Evolutionary conservation across 2,113 vertebrate genomes (phyloP).

Genomic region (Siniperca knerii): DNA sequence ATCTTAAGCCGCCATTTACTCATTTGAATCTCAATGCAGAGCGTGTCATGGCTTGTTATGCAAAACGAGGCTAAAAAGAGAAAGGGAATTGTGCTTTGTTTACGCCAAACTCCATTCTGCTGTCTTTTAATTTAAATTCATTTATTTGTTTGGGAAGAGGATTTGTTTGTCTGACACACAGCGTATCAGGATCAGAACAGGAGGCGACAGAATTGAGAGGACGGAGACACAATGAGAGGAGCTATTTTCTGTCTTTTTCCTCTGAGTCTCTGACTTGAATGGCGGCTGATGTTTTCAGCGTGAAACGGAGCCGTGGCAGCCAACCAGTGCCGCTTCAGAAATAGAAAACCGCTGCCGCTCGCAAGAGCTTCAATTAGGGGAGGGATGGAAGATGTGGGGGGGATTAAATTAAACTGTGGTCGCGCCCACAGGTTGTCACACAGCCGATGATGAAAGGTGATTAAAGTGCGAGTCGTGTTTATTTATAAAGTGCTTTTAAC

Average conservation of each 20-base stretch:
- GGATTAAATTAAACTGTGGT: conserved; percentile 53
- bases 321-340: conserved; percentile 50
- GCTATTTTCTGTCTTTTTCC: conserved; percentile 63
- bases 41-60: conserved; percentile 74
- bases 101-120: conserved; percentile 63
- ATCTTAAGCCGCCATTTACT: conserved; percentile 74
- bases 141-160: conserved; percentile 55
- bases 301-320: conserved; percentile 54
- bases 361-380: conserved; percentile 53
- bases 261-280: conserved; percentile 60
- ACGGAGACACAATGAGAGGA: conserved; percentile 68
- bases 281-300: conserved; percentile 57
- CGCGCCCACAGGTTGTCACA: conserved; percentile 61
- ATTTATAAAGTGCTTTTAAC: conserved; percentile 54
- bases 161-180: conserved; percentile 59
- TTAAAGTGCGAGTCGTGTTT: conserved; percentile 56
- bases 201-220: conserved; percentile 56
- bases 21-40: conserved; percentile 80
- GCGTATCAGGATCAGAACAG: conserved; percentile 56
- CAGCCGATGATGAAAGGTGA: conserved; percentile 59
- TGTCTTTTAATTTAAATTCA: conserved; percentile 55
- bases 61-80: conserved; percentile 56
- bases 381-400: conserved; percentile 37
- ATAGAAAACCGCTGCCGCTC: conserved; percentile 47
- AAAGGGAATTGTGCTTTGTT: conserved; percentile 64